A percentile compares a stretch with the other conserved stretches of the same genome.
phyloP scores from a whole-genome alignment of 2,797 vertebrate genomes.

The Melanotaenia trifasciata region DNA sequence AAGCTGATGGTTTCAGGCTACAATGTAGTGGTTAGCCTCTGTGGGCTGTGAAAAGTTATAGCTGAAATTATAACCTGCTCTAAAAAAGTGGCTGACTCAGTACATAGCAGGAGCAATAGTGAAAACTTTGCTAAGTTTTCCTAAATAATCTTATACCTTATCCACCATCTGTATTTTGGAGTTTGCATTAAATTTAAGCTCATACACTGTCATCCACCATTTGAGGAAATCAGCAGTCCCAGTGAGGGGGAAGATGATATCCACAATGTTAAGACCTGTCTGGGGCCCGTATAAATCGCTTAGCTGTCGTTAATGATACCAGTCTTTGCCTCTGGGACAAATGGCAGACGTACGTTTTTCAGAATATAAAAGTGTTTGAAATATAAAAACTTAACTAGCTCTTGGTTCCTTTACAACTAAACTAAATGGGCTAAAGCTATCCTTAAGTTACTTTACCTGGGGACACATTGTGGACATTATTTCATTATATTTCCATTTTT shows the following conservation, averaged over 20 bases:
- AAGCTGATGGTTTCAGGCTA: neutral
- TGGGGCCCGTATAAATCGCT: slow-evolving; percentile 28
- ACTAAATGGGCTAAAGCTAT: slow-evolving; percentile 10
- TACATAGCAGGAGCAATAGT: too few species aligned
- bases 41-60: neutral
- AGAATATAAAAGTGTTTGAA: slow-evolving; percentile 21
- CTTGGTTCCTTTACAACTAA: neutral
- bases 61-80: neutral
- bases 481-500: neutral
- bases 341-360: slow-evolving; percentile 18
- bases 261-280: slow-evolving; percentile 25
- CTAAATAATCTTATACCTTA: neutral
- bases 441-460: neutral
- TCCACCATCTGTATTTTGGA: neutral
- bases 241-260: slow-evolving; percentile 37
- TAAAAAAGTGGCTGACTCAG: neutral
- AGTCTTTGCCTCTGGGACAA: slow-evolving; percentile 18
- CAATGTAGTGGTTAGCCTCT: neutral
- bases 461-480: neutral
- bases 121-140: neutral
- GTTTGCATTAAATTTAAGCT: slow-evolving; percentile 17
- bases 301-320: slow-evolving; percentile 29
- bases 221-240: slow-evolving; percentile 28
- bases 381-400: slow-evolving; percentile 14
- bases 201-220: slow-evolving; percentile 32